Conservation (phyloP, 2,113 vertebrate genomes). For the Leptodactylus fuscus region DNA sequence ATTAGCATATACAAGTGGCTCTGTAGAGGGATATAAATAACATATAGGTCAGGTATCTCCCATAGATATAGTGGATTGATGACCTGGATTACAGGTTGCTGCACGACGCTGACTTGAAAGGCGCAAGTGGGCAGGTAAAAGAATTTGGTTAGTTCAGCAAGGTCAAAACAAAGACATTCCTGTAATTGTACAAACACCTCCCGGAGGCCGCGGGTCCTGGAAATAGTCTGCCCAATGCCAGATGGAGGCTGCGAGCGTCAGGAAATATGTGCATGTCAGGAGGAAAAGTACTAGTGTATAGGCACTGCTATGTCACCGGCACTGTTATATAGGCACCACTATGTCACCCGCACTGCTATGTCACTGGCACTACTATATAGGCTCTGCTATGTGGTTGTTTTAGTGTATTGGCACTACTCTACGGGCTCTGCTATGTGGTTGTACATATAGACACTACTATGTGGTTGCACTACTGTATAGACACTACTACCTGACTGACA, state of each 20-base stretch:
- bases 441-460: neutral
- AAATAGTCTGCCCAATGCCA: neutral
- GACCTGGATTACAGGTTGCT: neutral
- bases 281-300: neutral
- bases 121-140: neutral
- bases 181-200: neutral
- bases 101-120: neutral
- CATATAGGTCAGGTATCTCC: too few species aligned
- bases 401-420: neutral
- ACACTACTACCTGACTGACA: neutral
- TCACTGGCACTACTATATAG: neutral
- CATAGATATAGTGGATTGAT: neutral
- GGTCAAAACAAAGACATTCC: constrained; percentile 36
- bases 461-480: neutral
- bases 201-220: neutral
- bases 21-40: too few species aligned
- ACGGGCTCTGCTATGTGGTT: neutral
- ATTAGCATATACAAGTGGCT: too few species aligned
- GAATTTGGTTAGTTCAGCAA: neutral
- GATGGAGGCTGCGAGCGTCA: neutral
- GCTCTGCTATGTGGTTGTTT: neutral
- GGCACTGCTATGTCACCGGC: neutral
- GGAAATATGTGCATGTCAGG: neutral
- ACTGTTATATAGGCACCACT: neutral
- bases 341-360: neutral